A percentile compares a stretch with the other conserved stretches of the same genome.
phyloP scores from a whole-genome alignment of 1,140 invertebrate genomes.

The Calliphora vicina region DNA sequence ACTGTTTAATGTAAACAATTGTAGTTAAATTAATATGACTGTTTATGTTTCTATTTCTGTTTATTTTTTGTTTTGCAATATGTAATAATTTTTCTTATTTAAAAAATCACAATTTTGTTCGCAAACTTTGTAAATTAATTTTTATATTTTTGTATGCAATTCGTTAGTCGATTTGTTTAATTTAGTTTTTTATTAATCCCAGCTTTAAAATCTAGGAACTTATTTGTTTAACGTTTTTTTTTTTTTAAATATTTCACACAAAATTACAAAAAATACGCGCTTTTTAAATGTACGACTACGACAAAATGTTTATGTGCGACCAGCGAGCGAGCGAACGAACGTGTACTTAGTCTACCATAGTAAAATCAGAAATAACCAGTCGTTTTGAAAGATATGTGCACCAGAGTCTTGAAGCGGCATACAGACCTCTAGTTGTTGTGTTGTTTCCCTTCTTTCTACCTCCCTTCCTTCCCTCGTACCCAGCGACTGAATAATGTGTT shows the following conservation, averaged over 20 bases:
- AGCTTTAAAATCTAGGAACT: slow-evolving; percentile 43
- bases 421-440: slow-evolving; percentile 4
- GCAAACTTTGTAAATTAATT: background rate
- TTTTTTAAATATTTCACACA: background rate
- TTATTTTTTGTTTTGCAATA: no score
- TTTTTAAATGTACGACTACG: background rate
- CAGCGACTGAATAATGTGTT: background rate
- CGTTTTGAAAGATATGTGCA: slow-evolving; percentile 36
- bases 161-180: slow-evolving; percentile 28
- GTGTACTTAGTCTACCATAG: slow-evolving; percentile 56
- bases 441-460: background rate
- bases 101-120: slow-evolving; percentile 21
- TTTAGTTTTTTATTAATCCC: slow-evolving; percentile 39
- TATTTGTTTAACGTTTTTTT: slow-evolving; percentile 42
- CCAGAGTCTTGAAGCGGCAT: slow-evolving; percentile 33
- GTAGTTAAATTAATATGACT: background rate
- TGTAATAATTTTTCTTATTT: background rate
- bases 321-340: slow-evolving; percentile 49
- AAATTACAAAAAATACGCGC: slow-evolving; percentile 22
- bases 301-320: slow-evolving; percentile 18
- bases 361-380: slow-evolving; percentile 61
- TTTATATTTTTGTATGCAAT: background rate
- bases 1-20: slow-evolving; percentile 14
- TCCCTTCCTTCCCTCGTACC: background rate
- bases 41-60: background rate